phyloP scores from a whole-genome alignment of 2,888 invertebrate species.

The Kryphioiulus occultus region DNA sequence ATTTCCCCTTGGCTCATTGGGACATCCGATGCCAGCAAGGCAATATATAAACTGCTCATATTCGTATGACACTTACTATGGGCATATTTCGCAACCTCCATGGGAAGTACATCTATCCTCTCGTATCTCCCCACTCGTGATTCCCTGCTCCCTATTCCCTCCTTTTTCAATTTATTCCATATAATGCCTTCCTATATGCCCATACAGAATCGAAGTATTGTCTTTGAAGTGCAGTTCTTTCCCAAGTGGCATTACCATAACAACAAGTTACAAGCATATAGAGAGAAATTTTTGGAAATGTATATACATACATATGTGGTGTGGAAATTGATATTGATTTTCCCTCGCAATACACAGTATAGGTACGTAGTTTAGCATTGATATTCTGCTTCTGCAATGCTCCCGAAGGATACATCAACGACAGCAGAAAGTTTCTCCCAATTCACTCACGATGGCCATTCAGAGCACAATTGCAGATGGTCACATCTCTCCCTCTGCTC shows the following conservation, averaged over 20 bases:
- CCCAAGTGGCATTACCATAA: slow-evolving; percentile 35
- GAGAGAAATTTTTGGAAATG: background rate
- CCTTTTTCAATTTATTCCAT: slow-evolving; percentile 31
- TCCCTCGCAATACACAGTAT: background rate
- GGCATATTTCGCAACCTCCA: background rate
- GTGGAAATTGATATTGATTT: slow-evolving; percentile 35
- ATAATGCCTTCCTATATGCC: slow-evolving; percentile 17
- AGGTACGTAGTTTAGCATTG: background rate
- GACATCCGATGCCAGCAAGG: background rate
- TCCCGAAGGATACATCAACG: slow-evolving; percentile 35
- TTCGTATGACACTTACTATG: background rate
- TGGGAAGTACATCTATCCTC: background rate
- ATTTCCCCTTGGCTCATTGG: background rate
- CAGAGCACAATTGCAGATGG: slow-evolving; percentile 25
- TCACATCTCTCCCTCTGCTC: slow-evolving; percentile 29
- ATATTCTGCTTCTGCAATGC: slow-evolving; percentile 3
- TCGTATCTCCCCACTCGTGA: slow-evolving; percentile 2
- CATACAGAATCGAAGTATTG: slow-evolving; percentile 3
- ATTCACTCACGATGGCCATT: slow-evolving; percentile 35
- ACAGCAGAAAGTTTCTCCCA: slow-evolving; percentile 20
- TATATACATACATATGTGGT: background rate
- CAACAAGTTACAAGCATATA: slow-evolving; percentile 35
- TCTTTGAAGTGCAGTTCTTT: slow-evolving; percentile 27
- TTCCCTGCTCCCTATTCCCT: background rate
- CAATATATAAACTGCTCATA: background rate